These are phyloP conservation scores for Gymnobelideus leadbeateri DNA, from an alignment of 2,113 vertebrate species.

Conservation along the genomic window DNA sequence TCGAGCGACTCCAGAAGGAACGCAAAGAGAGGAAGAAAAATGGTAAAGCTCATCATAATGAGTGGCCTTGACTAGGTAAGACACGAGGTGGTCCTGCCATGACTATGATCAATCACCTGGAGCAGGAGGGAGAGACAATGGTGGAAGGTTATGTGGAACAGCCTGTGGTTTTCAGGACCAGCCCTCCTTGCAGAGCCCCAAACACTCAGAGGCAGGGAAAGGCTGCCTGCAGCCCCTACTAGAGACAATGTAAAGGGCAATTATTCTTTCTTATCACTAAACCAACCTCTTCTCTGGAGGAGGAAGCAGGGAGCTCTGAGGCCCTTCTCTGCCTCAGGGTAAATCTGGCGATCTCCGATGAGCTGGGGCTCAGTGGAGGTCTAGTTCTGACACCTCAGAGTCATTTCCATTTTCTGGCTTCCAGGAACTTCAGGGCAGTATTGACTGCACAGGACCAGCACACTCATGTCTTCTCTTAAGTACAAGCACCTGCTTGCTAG, in stretches of 20 bases:
- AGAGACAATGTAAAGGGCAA: not conserved
- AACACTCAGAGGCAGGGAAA: not conserved
- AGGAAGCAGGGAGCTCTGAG: not conserved
- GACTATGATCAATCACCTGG: not conserved
- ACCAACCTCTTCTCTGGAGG: not conserved
- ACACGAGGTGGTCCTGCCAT: not conserved
- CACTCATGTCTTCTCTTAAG: not conserved
- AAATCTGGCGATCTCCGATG: no score
- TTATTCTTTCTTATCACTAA: not conserved
- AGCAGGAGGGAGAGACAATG: not conserved
- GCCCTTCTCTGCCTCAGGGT: no score
- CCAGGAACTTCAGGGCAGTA: not conserved
- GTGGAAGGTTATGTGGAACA: not conserved
- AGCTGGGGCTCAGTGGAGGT: no score
- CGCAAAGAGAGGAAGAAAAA: slow-evolving; percentile 92
- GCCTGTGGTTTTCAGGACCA: not conserved
- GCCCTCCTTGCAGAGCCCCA: no score
- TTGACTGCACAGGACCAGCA: not conserved
- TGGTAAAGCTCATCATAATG: slow-evolving; percentile 90
- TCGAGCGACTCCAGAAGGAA: slow-evolving; percentile 94
- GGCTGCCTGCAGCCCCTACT: rapidly evolving
- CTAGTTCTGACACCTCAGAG: no score
- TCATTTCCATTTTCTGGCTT: not conserved
- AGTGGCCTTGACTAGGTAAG: slow-evolving; percentile 90
- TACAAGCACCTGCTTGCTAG: not conserved